These are phyloP conservation scores for Lethenteron reissneri DNA, from an alignment of 2,113 vertebrate species.

Conservation along the genomic window DNA sequence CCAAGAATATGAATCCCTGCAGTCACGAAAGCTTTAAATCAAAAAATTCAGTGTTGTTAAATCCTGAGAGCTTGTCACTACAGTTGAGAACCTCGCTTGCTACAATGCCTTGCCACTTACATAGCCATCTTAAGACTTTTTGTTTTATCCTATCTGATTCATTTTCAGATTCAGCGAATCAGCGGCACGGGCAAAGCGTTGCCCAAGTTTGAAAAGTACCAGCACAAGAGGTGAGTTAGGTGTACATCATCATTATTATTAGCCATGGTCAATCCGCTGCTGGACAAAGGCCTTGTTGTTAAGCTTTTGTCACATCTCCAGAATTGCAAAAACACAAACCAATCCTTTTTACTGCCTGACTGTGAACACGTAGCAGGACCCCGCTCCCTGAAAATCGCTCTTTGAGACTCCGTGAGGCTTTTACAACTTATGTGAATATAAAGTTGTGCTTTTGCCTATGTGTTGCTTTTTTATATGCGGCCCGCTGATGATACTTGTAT, in stretches of 20 bases:
- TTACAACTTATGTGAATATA: too few species aligned
- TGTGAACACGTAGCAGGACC: not conserved
- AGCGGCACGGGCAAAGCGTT: constrained; percentile 80
- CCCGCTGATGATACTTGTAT: not conserved
- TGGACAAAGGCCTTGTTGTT: not conserved
- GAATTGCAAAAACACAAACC: not conserved
- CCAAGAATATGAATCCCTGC: not conserved
- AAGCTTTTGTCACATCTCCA: not conserved
- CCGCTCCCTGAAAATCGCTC: not conserved
- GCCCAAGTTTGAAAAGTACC: constrained; percentile 73
- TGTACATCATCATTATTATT: not conserved
- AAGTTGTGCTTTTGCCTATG: too few species aligned
- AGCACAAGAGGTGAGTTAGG: constrained; percentile 59
- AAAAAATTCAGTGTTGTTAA: not conserved
- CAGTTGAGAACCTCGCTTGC: not conserved
- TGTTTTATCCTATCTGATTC: constrained; percentile 7
- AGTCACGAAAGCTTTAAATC: not conserved
- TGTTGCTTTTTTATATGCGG: too few species aligned
- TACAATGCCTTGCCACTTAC: not conserved
- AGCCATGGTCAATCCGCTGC: not conserved
- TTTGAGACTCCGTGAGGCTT: not conserved
- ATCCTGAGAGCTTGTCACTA: not conserved
- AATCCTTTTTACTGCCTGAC: not conserved
- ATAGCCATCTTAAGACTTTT: not conserved
- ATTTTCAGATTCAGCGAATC: constrained; percentile 53